Evolutionary conservation across 53 echinoderm and acorn worm species (phyloP), one percentile per base, ranked within the genome.

Genomic region (Echinarachnius parma): DNA sequence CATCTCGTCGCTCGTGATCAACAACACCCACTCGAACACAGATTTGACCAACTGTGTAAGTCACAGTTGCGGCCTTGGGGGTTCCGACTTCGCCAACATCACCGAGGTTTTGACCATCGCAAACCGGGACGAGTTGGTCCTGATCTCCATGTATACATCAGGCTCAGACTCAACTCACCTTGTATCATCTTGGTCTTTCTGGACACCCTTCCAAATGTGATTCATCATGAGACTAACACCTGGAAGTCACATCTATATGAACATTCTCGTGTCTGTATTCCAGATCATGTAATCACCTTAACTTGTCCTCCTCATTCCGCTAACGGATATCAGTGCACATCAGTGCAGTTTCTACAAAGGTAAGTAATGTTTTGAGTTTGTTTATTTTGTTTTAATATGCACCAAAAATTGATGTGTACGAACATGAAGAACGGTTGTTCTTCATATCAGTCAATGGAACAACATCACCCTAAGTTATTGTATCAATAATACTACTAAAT

Each of bases 1-100:
- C 22, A 65, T 94, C 21, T 90, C 94, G 9, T 90, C 78, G 3
- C 46, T 86, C 29, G 78, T 94, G 11, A 46, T 65, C 15, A 36
- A 52, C 21, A 52, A 68, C n/a, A 22, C 35, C 0, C 52, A 49
- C 19, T 68, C 68, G 19, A 3, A 32, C 14, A 28, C 29, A 16
- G 31, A 49, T 11, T 50, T 68, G 68, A 10, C 19, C 16, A 0
- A 72, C 1, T 72, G 74, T 13, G 74, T 55, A 7, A 55, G 74
- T 0, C 29, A 1, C 42, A 72, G 55, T 44, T 72, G 74, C 36
- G 74, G 74, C 3, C 15, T 34, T 21, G 19, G 57, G 27, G 29
- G 55, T 28, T n/a, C n/a, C n/a, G 36, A 34, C 19, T 72, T 72
- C 57, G 42, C 34, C 74, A 57, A 4, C 28, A 31, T 52, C 52